Base-by-base conservation (phyloP, 1,140 invertebrate species). In the Eulimnadia texana region DNA sequence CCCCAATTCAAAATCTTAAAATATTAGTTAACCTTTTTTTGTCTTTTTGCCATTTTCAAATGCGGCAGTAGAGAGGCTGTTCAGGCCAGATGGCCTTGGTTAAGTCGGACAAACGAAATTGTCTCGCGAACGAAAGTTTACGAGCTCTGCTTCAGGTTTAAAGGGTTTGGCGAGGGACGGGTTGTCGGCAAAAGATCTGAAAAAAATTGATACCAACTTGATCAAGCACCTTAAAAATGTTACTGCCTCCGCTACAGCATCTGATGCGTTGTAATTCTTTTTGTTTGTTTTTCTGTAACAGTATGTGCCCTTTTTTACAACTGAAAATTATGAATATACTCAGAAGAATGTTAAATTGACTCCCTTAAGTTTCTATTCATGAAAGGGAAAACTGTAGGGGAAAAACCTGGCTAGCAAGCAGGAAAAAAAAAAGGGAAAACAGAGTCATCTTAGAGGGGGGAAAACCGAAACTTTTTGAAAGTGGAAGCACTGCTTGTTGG, bases 41-140 rank as follows among this genome's bases (percentile, higher is more conserved):
- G 51, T 60, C 24, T 60, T 49, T 27, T 22, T 60, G n/a, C 49
- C 59, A 3, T 60, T 58, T 53, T 52, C 23, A 3, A 50, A 60
- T 53, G 59, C 25, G 42, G 19, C n/a, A n/a, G 42, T 50, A 16
- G 47, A 60, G 47, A 59, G 59, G 24, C 9, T 20, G 19, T 52
- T 60, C 24, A 54, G n/a, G 33, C 25, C 11, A 50, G 20, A 19
- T 51, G 50, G 50, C 49, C 11, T 16, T 50, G 16, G 47, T 53
- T 9, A 60, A 50, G 51, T 50, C 33, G 16, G 19, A 60, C 9
- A 59, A 23, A 16, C 9, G 59, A 60, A 53, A 53, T 23, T 10
- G 29, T 52, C 24, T 51, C 11, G n/a, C 10, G 6, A 22, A 55
- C 11, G 53, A 22, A 10, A 55, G 22, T n/a, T 6, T 55, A 0